Conservation (phyloP, 2,113 vertebrate genomes). For the Chitala chitala region DNA sequence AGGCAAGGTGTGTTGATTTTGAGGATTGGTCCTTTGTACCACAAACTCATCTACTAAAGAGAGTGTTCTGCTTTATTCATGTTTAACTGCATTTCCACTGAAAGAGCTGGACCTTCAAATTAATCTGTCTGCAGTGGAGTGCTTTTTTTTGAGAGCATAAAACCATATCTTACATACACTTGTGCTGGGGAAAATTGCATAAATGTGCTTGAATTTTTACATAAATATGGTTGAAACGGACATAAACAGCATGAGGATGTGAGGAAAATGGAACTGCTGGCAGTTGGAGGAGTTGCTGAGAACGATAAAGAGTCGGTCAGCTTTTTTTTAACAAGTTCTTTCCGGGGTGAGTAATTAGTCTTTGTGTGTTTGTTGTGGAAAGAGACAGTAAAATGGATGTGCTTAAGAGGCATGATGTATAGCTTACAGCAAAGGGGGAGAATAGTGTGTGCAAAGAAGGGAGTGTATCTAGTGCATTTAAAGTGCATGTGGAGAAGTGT, state of each 20-base stretch:
- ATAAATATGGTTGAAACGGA: not conserved
- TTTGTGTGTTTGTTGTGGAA: too few relatives aligned
- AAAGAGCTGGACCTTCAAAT: not conserved
- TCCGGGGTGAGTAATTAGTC: too few relatives aligned
- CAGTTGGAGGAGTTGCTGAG: not conserved
- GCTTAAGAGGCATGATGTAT: too few relatives aligned
- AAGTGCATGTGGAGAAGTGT: too few relatives aligned
- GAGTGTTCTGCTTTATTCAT: not conserved
- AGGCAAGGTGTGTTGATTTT: slow-evolving; percentile 20
- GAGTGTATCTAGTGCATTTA: too few relatives aligned
- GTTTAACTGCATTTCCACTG: not conserved
- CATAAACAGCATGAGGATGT: not conserved
- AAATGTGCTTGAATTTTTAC: not conserved
- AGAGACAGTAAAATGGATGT: too few relatives aligned
- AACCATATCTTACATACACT: not conserved
- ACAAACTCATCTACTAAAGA: too few relatives aligned
- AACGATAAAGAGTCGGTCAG: too few relatives aligned
- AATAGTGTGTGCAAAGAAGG: too few relatives aligned
- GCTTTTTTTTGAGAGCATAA: not conserved
- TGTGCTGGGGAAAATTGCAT: too few relatives aligned
- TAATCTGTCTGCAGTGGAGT: not conserved
- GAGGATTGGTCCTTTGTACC: not conserved
- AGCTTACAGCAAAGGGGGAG: too few relatives aligned
- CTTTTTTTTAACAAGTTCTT: too few relatives aligned
- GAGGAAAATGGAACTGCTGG: not conserved